These are phyloP conservation scores for Chorisops tibialis DNA, from an alignment of 2,888 invertebrate genomes.

Conservation along the genomic window DNA sequence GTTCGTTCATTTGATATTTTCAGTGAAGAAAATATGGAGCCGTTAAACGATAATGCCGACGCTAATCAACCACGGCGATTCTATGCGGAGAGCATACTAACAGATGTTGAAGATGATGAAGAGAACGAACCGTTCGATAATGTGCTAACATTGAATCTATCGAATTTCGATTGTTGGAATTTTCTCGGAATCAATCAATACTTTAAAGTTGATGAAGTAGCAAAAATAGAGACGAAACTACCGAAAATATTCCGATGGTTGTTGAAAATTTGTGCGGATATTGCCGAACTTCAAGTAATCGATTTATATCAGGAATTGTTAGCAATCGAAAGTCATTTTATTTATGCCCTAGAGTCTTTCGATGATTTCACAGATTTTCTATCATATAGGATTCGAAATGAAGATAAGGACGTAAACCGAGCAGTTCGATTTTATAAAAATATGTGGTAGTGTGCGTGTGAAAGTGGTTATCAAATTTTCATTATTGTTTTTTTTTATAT, in stretches of 20 bases:
- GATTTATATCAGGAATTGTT: constrained; percentile 46
- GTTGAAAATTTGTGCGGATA: constrained; percentile 46
- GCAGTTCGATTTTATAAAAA: background rate
- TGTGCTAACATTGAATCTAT: constrained; percentile 37
- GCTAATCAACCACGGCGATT: constrained; percentile 41
- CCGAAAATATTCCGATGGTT: constrained; percentile 48
- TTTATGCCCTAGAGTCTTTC: constrained; percentile 43
- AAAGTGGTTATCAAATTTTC: background rate
- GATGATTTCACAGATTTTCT: constrained; percentile 37
- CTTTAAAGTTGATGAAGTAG: constrained; percentile 36
- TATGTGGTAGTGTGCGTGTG: background rate
- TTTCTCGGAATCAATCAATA: constrained; percentile 38
- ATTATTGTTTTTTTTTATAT: background rate
- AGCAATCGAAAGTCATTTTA: constrained; percentile 45
- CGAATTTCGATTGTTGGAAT: constrained; percentile 50
- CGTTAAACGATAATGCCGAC: constrained; percentile 36
- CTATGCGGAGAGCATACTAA: constrained; percentile 37
- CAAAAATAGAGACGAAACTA: constrained; percentile 40
- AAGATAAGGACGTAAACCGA: background rate
- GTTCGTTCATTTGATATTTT: constrained; percentile 34
- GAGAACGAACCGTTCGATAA: background rate
- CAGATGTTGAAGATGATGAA: constrained; percentile 37
- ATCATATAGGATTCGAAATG: background rate
- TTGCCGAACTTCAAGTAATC: constrained; percentile 42
- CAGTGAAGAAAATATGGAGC: constrained; percentile 41